phyloP scores from a whole-genome alignment of 2,113 vertebrate genomes.

The Entelurus aequoreus region DNA sequence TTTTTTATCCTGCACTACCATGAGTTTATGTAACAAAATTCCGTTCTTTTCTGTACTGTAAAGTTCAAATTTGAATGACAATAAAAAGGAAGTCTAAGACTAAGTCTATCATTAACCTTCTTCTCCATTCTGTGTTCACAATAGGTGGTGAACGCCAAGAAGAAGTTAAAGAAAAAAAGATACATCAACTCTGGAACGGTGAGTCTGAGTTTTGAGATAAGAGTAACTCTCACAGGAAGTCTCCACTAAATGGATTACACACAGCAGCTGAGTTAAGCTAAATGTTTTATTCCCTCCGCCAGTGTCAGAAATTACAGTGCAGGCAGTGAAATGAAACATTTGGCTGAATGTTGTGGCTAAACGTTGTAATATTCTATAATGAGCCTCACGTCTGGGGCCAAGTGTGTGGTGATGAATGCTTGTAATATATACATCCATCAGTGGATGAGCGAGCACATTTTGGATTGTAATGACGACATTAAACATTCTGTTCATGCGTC shows the following conservation, averaged over 20 bases:
- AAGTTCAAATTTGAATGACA: too few species aligned
- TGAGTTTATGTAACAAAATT: too few species aligned
- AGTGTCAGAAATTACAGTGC: slow-evolving; percentile 5
- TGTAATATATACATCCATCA: slow-evolving; percentile 38
- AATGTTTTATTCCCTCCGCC: slow-evolving; percentile 15
- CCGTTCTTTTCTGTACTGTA: too few species aligned
- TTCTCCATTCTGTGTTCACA: slow-evolving; percentile 31
- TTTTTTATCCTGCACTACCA: too few species aligned
- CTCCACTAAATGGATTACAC: slow-evolving; percentile 17
- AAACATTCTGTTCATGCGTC: slow-evolving; percentile 21
- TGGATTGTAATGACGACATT: slow-evolving; percentile 35
- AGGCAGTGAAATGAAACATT: slow-evolving; percentile 24
- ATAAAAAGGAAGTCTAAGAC: too few species aligned
- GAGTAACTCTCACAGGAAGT: slow-evolving; percentile 15
- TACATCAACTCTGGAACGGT: slow-evolving; percentile 92
- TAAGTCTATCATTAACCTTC: slow-evolving; percentile 23
- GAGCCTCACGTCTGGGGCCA: neutral
- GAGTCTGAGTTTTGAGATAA: slow-evolving; percentile 57
- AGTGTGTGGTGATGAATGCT: slow-evolving; percentile 20
- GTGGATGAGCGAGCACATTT: slow-evolving; percentile 9
- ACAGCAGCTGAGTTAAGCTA: slow-evolving; percentile 20
- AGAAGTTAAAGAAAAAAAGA: slow-evolving; percentile 96
- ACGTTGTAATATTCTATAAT: slow-evolving; percentile 10
- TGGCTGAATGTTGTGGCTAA: slow-evolving; percentile 17
- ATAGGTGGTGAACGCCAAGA: slow-evolving; percentile 90